Evolutionary conservation across 2,797 vertebrate genomes (phyloP), one percentile per base, ranked within the genome.

Genomic region (Tenualosa ilisha): DNA sequence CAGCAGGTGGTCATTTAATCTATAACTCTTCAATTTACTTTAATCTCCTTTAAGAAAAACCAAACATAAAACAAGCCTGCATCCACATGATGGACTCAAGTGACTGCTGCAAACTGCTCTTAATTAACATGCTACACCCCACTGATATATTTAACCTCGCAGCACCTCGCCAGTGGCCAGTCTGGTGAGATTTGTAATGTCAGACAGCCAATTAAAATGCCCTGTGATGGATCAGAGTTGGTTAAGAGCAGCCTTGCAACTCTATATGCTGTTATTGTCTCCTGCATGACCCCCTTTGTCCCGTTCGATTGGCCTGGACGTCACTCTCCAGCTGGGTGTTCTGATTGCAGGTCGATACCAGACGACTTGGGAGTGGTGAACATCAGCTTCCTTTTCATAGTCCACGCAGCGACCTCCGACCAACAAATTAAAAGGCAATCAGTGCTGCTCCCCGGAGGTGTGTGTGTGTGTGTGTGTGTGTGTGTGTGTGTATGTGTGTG

Each of bases 361-460:
- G 17, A 43, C 72, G 8, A 22, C 40, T 40, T 17, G 40, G 13
- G 37, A 43, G 72, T 22, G 72, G 17, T 40, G 72, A 8, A 79
- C 40, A 37, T 46, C 72, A 43, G 40, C 37, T 79, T 43, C 37
- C 72, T 79, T 79, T 79, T 75, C 31, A 87, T 81, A 85, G 81
- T 83, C 89, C 72, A 59, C 81, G 83, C 81, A 72, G 83, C 79
- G 82, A 88, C 85, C 87, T 86, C 91, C 94, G 93, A 93, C 93
- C 91, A 90, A 90, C 92, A 95, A 95, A 96, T 96, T 95, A 95
- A 94, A 95, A 93, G 90, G 86, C 91, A 90, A 94, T 94, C 92
- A 93, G 87, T 86, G 75, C 31, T 86, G 54, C 89, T 85, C 81
- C 81, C 68, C 54, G 84, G 83, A 85, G 88, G 56, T 43, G 46